Base-by-base conservation (phyloP, 2,113 vertebrate genomes). In the Paratilapia polleni region DNA sequence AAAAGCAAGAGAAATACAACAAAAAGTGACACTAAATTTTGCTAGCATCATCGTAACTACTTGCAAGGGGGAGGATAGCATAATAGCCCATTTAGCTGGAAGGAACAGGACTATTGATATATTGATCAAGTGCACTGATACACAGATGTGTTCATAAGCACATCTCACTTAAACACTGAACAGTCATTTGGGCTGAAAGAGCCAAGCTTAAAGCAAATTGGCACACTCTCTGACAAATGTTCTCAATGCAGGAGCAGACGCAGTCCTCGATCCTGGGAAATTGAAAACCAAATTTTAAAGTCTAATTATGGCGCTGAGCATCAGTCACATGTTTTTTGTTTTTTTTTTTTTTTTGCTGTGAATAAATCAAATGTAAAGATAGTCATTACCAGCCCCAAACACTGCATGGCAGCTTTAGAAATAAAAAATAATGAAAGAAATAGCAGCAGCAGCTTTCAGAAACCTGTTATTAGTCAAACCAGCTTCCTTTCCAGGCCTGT, bases 271-370 rank as follows among this genome's bases (percentile, higher is more conserved):
- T 28, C 9, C 24, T 20, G 66, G 10, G 1, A 70, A 20, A 49
- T 14, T 49, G 47, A 49, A 28, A 70, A 70, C 43, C 26, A 3
- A 12, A 20, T 0, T 13, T 52, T 70, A 11, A 70, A 28, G 6
- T 17, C 0, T 9, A 31, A 17, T 70, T 52, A 13, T 8, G 22
- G 1, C 28, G 15, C 24, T 1, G 17, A 24, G 2, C 28, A 38
- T 76, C 52, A 58, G 52, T 38, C 0, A 9, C 0, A 38, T 6
- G 0, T 31, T 31, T 3, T 4, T 3, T 31, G 28, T 31, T 68
- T 24, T 31, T 3, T 4, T 3, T 31, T 2, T 31, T 68, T 24
- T 66, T 24, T 34, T 15, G 15, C n/a, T 66, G 63, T 6, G 63
- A 43, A 24, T 26, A 13, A 12, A 12, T 56, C 0, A 11, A 24